These are phyloP conservation scores for Turnix velox DNA, from an alignment of 2,113 vertebrate genomes.

Conservation along the genomic window DNA sequence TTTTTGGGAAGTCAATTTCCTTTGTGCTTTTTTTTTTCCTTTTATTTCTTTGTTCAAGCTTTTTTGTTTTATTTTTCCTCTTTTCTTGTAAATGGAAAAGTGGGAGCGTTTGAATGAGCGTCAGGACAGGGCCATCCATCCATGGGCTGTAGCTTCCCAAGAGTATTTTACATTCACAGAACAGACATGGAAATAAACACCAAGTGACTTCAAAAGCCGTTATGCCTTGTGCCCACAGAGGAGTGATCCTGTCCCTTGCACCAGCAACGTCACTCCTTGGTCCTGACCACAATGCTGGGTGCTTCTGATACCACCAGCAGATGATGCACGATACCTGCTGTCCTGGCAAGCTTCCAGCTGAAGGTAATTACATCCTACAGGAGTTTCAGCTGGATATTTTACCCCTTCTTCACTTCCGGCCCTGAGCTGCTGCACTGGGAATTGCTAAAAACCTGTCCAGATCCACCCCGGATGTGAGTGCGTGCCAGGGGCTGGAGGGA, in stretches of 20 bases:
- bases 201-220: not conserved
- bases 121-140: not conserved
- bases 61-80: constrained; percentile 38
- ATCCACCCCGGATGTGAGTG: constrained; percentile 46
- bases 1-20: constrained; percentile 81
- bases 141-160: not conserved
- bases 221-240: not conserved
- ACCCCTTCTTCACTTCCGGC: constrained; percentile 57
- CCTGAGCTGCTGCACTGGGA: not conserved
- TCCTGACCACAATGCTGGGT: not conserved
- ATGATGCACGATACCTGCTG: not conserved
- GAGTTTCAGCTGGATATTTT: constrained; percentile 61
- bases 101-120: not conserved
- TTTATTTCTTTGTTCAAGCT: not conserved
- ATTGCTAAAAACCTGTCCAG: not conserved
- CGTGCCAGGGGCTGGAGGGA: not conserved
- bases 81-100: constrained; percentile 67
- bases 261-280: rapidly evolving
- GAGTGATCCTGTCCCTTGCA: rapidly evolving
- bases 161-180: not conserved
- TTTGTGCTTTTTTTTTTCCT: constrained; percentile 65
- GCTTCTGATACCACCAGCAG: constrained; percentile 4
- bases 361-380: constrained; percentile 61
- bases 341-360: constrained; percentile 30
- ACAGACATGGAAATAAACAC: constrained; percentile 5